These are phyloP conservation scores for Mohoua ochrocephala DNA, from an alignment of 2,113 vertebrate genomes.

Conservation along the genomic window DNA sequence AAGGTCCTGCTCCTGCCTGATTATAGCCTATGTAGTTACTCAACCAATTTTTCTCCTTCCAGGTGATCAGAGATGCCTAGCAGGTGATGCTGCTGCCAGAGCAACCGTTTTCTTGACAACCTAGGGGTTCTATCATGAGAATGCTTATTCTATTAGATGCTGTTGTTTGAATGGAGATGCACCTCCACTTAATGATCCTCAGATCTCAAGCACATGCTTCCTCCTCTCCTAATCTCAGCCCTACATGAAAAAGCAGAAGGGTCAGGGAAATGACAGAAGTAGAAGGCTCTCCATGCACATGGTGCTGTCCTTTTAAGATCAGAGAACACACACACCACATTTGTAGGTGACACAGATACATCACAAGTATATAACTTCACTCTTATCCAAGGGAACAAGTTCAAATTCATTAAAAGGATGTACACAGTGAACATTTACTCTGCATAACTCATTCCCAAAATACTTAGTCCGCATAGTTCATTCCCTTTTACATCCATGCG, in stretches of 20 bases:
- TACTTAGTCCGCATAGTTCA: neutral
- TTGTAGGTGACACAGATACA: neutral
- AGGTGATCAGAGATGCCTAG: neutral
- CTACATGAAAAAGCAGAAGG: rapidly evolving
- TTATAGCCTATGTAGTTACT: neutral
- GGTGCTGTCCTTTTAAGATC: neutral
- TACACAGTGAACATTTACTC: neutral
- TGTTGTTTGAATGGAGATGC: neutral
- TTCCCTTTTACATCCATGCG: rapidly evolving
- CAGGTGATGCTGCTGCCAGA: neutral
- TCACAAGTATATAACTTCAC: neutral
- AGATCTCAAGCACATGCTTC: neutral
- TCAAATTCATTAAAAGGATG: neutral
- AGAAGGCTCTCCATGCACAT: neutral
- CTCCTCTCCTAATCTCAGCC: neutral
- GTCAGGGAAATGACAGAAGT: neutral
- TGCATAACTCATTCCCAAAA: neutral
- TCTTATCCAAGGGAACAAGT: neutral
- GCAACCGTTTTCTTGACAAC: neutral
- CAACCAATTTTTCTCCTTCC: neutral
- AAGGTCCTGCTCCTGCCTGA: rapidly evolving
- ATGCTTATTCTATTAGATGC: neutral
- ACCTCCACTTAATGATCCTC: neutral
- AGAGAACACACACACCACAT: neutral
- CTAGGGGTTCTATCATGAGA: neutral